These are phyloP conservation scores for Lepidurus apus DNA, from an alignment of 1,140 invertebrate species.

Conservation along the genomic window DNA sequence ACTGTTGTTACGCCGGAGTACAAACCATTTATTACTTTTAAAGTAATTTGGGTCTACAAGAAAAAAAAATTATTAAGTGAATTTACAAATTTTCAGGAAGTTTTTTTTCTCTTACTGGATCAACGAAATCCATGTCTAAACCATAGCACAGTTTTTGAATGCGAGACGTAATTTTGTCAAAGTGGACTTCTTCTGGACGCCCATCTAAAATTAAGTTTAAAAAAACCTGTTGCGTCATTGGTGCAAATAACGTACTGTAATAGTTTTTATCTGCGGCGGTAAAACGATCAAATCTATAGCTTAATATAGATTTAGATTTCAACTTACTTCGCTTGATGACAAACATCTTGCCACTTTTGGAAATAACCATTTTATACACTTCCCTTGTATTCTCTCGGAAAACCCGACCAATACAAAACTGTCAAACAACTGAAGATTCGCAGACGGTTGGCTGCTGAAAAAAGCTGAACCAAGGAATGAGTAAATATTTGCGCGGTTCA, in stretches of 20 bases:
- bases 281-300: no score
- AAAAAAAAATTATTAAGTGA: slow-evolving; percentile 29
- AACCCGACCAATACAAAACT: no score
- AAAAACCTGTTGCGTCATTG: slow-evolving; percentile 24
- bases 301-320: no score
- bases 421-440: no score
- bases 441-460: neutral
- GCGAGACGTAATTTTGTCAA: slow-evolving; percentile 96
- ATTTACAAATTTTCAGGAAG: neutral
- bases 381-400: no score
- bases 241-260: slow-evolving; percentile 35
- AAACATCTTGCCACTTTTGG: slow-evolving; percentile 42
- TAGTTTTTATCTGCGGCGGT: no score
- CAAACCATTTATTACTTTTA: slow-evolving; percentile 86
- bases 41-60: slow-evolving; percentile 66
- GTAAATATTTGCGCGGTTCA: neutral
- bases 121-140: slow-evolving; percentile 90
- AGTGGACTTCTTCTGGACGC: slow-evolving; percentile 84
- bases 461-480: neutral
- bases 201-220: slow-evolving; percentile 56
- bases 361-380: slow-evolving; percentile 26
- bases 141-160: slow-evolving; percentile 94
- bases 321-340: slow-evolving; percentile 44
- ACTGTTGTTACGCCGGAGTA: slow-evolving; percentile 94
- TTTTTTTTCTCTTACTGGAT: slow-evolving; percentile 67